These are phyloP conservation scores for Pedicia rivosa DNA, from an alignment of 2,888 invertebrate genomes.

Conservation along the genomic window DNA sequence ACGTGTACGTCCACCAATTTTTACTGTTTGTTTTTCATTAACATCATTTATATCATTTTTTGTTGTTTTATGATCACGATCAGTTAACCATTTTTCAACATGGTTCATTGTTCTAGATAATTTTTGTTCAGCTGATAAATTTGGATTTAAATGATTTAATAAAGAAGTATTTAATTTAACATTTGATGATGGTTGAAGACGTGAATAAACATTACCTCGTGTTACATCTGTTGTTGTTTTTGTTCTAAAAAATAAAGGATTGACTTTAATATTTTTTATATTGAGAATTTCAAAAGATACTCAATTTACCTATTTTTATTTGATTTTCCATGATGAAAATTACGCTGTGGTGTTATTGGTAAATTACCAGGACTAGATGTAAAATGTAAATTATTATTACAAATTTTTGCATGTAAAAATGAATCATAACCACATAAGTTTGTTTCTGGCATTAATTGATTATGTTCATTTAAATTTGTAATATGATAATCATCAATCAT, in stretches of 20 bases:
- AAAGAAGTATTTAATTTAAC: slow-evolving; percentile 24
- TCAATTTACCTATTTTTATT: slow-evolving; percentile 5
- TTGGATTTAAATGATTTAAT: slow-evolving; percentile 19
- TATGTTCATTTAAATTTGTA: background rate
- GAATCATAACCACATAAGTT: slow-evolving; percentile 40
- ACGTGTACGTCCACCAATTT: no score
- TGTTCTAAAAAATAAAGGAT: background rate
- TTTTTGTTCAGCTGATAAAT: slow-evolving; percentile 18
- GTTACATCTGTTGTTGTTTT: background rate
- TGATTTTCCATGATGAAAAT: slow-evolving; percentile 13
- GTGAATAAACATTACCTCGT: background rate
- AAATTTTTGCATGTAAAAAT: slow-evolving; percentile 45
- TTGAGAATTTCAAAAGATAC: background rate
- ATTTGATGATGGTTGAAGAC: slow-evolving; percentile 37
- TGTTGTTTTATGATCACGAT: slow-evolving; percentile 13
- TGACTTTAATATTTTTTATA: background rate
- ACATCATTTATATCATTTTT: slow-evolving; percentile 11
- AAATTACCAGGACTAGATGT: no score
- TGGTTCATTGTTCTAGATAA: slow-evolving; percentile 24
- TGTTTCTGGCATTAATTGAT: slow-evolving; percentile 12
- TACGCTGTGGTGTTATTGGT: slow-evolving; percentile 8
- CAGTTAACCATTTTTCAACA: slow-evolving; percentile 35
- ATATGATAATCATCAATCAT: slow-evolving; percentile 16
- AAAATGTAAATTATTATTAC: slow-evolving; percentile 32
- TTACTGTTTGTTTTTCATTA: slow-evolving; percentile 1